Base-by-base conservation (phyloP, 2,113 vertebrate genomes). In the Corydoras sp. region DNA sequence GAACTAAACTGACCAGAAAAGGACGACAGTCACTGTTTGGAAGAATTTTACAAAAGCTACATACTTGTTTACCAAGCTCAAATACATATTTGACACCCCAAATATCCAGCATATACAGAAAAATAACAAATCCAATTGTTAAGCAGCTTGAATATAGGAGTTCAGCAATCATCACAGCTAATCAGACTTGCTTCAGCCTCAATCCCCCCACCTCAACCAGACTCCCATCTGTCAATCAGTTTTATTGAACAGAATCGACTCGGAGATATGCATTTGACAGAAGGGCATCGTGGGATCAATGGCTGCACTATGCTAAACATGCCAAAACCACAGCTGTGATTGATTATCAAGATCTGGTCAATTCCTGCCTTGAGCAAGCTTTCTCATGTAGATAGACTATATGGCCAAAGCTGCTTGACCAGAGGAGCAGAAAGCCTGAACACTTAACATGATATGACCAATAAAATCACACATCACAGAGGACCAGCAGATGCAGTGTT, bases 81-180 rank as follows among this genome's bases (percentile, higher is more conserved):
- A 24, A 24, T 24, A 24, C 18, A 24, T 43, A 43, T 43, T 43
- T 43, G 35, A 43, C 35, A 43, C 7, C 35, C 35, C 35, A 5
- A 43, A 43, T 43, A 43, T 43, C 35, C 35, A 43, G 35, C 35
- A 43, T 8, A 43, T 43, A 43, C 7, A 43, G 35, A 43, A 43
- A 43, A 43, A 43, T 43, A 43, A 43, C 11, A 10, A 53, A 53
- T 53, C 10, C 51, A 12, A 5, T 9, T 53, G 51, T 14, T 5
- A 53, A 53, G 13, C 51, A 12, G 10, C 31, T 49, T 56, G 30
- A 43, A 61, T 61, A 24, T 58, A 6, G 14, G 24, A 58, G 54
- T 65, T 56, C 65, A 49, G 55, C 62, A 73, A 73, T 73, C 71
- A 72, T 43, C 59, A 50, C 29, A 76, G 58, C 56, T 67, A 71